Conservation (phyloP, 2,797 vertebrate species). For the Hemitrygon akajei region DNA sequence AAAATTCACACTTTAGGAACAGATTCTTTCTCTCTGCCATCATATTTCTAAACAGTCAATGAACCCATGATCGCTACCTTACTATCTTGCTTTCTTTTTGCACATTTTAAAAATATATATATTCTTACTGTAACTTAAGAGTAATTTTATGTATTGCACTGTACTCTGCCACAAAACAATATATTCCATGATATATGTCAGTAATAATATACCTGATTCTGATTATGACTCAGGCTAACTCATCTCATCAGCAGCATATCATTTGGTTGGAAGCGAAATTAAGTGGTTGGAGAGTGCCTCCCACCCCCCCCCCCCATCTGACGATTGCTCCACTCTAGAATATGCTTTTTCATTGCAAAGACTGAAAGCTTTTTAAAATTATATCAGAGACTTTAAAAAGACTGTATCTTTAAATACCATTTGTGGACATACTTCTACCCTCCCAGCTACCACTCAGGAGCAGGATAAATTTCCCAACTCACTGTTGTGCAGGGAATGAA, state of each 20-base stretch:
- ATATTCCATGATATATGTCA: too few relatives aligned
- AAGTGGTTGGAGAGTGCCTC: not conserved
- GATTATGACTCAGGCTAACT: not conserved
- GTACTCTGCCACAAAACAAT: too few relatives aligned
- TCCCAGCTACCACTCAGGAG: not conserved
- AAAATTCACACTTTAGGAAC: too few relatives aligned
- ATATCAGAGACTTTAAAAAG: not conserved
- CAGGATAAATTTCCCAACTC: not conserved
- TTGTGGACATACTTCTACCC: not conserved
- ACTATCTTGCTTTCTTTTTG: too few relatives aligned
- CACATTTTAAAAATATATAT: too few relatives aligned
- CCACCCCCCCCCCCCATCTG: too few relatives aligned
- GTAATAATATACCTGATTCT: too few relatives aligned
- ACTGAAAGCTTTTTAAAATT: not conserved
- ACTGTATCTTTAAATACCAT: not conserved
- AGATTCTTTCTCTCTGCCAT: too few relatives aligned
- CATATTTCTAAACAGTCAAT: too few relatives aligned
- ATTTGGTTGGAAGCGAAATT: not conserved
- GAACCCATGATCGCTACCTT: too few relatives aligned
- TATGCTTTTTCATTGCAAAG: not conserved
- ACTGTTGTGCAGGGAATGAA: not conserved
- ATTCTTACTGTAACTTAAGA: too few relatives aligned
- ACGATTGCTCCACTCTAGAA: not conserved
- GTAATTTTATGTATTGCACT: too few relatives aligned
- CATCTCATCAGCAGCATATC: not conserved